Conservation (phyloP, 23 tunicate genomes). For the Halocynthia aurantium region DNA sequence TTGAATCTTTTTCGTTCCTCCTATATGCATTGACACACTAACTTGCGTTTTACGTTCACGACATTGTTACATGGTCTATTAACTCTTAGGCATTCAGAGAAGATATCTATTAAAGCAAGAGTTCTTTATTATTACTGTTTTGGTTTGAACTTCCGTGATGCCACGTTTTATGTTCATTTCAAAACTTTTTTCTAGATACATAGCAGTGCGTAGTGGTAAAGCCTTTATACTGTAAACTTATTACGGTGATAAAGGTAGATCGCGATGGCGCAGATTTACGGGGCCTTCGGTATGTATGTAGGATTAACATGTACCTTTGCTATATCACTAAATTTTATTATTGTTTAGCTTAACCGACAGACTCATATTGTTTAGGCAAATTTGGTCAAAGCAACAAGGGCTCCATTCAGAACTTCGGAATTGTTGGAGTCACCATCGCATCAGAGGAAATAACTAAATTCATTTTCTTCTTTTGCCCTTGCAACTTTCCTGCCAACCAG, state of each 20-base stretch:
- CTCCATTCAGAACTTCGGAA: conserved; percentile 87
- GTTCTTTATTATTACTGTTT: too few species aligned
- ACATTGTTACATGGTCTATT: too few species aligned
- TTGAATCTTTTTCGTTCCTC: too few species aligned
- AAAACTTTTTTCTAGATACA: too few species aligned
- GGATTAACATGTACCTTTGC: not conserved
- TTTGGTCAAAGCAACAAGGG: conserved; percentile 78
- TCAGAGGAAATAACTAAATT: conserved; percentile 74
- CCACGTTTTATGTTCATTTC: too few species aligned
- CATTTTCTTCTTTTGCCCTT: conserved; percentile 89
- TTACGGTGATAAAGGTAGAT: not conserved
- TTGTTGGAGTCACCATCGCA: conserved; percentile 85
- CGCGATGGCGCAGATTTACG: conserved; percentile 12
- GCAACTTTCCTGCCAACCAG: conserved; percentile 75
- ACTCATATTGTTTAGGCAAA: conserved; percentile 39
- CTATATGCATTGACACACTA: too few species aligned
- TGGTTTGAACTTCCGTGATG: too few species aligned
- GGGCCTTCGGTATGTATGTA: conserved; percentile 15
- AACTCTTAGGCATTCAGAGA: too few species aligned
- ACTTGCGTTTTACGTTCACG: too few species aligned
- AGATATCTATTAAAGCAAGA: too few species aligned
- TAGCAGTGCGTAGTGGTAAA: too few species aligned
- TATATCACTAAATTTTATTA: not conserved
- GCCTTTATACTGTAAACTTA: too few species aligned
- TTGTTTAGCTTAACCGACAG: not conserved